Evolutionary conservation across 2,113 vertebrate species (phyloP), one percentile per base, ranked within the genome.

Genomic region (Aplodontia rufa): DNA sequence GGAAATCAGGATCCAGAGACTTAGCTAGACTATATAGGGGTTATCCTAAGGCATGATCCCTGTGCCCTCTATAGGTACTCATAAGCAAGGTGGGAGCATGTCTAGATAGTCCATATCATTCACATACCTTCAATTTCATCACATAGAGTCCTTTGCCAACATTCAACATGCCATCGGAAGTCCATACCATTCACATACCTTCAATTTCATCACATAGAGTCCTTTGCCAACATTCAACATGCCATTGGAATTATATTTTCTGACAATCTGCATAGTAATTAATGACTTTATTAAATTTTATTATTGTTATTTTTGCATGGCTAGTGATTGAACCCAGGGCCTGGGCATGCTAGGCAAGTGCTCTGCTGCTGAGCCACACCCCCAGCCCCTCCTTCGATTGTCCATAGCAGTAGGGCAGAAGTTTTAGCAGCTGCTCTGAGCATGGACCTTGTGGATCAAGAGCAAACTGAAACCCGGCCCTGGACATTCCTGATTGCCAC

Each of bases 201-300:
- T 22, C 81, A 35, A 45, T 94, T 75, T 95, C 17, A 71, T 51
- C 76, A 55, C 53, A 62, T 2, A 80, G 49, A 75, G 26, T 19
- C 14, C 35, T 87, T 90, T 87, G 45, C 47, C 87, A 55, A 68
- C 49, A 49, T 81, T 87, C 51, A 64, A 37, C 24, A 49, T 51
- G 47, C 16, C 19, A 49, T 66, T 90, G 45, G 87, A 94, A 94
- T 72, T 53, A 32, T 32, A 26, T 86, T 95, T 95, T 95, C 81
- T 95, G 76, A 72, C 85, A 62, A 10, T 62, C 17, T 11, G 1
- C 40, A 16, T 87, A 76, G 37, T 78, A 60, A 66, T 92, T 86
- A 83, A 75, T 30, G 82, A 90, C 42, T 53, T 45, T 66, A 11
- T n/a, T n/a, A n/a, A n/a, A 55, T 13, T 26, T 90, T 53, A 13